These are phyloP conservation scores for Ornithoptera priamus DNA, from an alignment of 2,888 invertebrate species.

Conservation along the genomic window DNA sequence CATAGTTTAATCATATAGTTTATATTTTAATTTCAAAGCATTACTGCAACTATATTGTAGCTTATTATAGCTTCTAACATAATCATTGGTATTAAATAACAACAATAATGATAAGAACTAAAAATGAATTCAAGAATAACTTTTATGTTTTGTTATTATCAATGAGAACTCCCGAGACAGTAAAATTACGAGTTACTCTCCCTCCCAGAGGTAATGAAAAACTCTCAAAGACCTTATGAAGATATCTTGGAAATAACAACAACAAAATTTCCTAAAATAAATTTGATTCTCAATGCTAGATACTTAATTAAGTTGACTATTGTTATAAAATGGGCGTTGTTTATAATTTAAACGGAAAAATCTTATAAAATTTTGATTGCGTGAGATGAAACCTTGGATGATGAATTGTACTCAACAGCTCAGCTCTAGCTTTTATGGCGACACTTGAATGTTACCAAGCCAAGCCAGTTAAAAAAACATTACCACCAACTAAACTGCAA, in stretches of 20 bases:
- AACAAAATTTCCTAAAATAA: conserved; percentile 1
- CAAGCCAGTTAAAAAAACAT: no score
- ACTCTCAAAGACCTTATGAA: conserved; percentile 13
- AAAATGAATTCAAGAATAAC: not conserved
- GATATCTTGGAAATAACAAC: conserved; percentile 4
- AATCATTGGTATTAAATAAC: no score
- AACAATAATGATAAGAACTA: no score
- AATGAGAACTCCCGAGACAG: conserved; percentile 11
- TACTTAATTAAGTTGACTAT: not conserved
- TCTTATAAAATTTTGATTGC: not conserved
- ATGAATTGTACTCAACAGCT: no score
- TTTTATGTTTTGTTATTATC: conserved; percentile 10
- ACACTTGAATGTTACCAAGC: no score
- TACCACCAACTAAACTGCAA: no score
- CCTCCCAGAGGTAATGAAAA: conserved; percentile 20
- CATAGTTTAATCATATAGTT: not conserved
- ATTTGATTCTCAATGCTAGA: not conserved
- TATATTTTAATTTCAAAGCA: not conserved
- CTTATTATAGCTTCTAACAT: no score
- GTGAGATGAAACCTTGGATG: no score
- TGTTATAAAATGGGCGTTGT: not conserved
- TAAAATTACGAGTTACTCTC: conserved; percentile 12
- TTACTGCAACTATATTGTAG: no score
- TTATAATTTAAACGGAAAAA: not conserved
- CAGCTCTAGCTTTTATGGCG: no score